A percentile compares a stretch with the other conserved stretches of the same genome.
These are phyloP conservation scores for Labrus mixtus DNA, from an alignment of 2,113 vertebrate species.

Conservation along the genomic window DNA sequence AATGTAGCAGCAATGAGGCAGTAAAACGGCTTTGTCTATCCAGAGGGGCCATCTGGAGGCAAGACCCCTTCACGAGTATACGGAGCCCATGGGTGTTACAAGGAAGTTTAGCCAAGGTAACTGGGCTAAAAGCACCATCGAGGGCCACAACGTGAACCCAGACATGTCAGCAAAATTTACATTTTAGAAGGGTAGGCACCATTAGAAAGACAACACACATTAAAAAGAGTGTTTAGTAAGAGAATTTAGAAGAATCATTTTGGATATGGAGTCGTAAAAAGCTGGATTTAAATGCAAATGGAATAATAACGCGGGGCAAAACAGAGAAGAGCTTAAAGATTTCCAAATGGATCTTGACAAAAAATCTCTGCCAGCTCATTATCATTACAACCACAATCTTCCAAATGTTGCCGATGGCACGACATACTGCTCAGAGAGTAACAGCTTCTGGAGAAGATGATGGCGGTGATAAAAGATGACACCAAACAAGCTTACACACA, in stretches of 20 bases:
- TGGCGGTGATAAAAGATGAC: conserved; percentile 48
- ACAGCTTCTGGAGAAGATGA: conserved; percentile 49
- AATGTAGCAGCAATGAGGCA: conserved; percentile 64
- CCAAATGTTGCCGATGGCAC: conserved; percentile 39
- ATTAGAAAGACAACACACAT: conserved; percentile 17
- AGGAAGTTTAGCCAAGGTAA: conserved; percentile 48
- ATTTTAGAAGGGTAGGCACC: conserved; percentile 23
- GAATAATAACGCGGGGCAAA: conserved; percentile 36
- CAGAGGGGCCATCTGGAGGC: conserved; percentile 65
- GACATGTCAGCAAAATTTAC: conserved; percentile 31
- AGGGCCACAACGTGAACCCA: conserved; percentile 1
- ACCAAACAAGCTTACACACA: conserved; percentile 30
- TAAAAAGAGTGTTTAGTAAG: conserved; percentile 25
- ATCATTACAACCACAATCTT: conserved; percentile 45
- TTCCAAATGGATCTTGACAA: conserved; percentile 58
- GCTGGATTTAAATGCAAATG: conserved; percentile 50
- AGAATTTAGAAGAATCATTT: conserved; percentile 36
- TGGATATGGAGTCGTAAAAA: conserved; percentile 21
- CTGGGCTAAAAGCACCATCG: conserved; percentile 30
- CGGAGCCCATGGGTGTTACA: conserved; percentile 37
- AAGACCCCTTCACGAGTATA: conserved; percentile 34
- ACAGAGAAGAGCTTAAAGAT: conserved; percentile 30
- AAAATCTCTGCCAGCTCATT: conserved; percentile 52
- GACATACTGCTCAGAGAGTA: conserved; percentile 32
- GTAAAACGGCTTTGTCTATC: conserved; percentile 64